Conservation (phyloP, 2,888 invertebrate species). For the Cephonodes hylas region DNA sequence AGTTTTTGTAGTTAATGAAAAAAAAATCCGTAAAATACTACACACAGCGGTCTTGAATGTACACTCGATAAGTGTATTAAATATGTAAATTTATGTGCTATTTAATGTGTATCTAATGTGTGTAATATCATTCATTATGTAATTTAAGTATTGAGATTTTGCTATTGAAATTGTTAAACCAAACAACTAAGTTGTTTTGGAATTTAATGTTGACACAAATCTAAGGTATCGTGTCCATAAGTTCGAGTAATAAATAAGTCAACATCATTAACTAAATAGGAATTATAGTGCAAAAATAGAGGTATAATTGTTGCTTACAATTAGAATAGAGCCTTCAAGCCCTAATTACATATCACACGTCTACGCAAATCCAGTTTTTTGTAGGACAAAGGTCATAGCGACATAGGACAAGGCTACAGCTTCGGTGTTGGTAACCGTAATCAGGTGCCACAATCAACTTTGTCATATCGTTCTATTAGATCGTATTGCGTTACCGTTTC, state of each 20-base stretch:
- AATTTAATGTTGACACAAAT: too few relatives aligned
- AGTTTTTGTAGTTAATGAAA: too few relatives aligned
- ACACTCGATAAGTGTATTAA: too few relatives aligned
- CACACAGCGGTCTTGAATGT: too few relatives aligned
- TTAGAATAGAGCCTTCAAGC: not conserved
- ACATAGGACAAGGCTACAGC: not conserved
- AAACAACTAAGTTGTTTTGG: too few relatives aligned
- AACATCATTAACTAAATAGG: not conserved
- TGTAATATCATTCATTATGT: too few relatives aligned
- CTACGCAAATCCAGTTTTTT: conserved; percentile 2
- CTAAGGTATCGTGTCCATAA: too few relatives aligned
- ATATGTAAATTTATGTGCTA: too few relatives aligned
- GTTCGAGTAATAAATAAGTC: not conserved
- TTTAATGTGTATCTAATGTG: too few relatives aligned
- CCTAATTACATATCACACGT: not conserved
- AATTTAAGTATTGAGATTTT: too few relatives aligned
- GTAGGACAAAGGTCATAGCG: not conserved
- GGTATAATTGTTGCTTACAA: not conserved
- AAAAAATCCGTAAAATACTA: too few relatives aligned
- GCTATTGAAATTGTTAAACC: too few relatives aligned
- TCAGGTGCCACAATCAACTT: not conserved
- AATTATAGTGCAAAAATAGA: not conserved
- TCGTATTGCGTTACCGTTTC: conserved; percentile 5
- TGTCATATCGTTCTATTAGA: conserved; percentile 6
- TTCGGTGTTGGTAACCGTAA: not conserved